Percentiles rank a stretch among this genome's conserved stretches.
phyloP scores from a whole-genome alignment of 2,113 vertebrate species.

The Otocyon megalotis region DNA sequence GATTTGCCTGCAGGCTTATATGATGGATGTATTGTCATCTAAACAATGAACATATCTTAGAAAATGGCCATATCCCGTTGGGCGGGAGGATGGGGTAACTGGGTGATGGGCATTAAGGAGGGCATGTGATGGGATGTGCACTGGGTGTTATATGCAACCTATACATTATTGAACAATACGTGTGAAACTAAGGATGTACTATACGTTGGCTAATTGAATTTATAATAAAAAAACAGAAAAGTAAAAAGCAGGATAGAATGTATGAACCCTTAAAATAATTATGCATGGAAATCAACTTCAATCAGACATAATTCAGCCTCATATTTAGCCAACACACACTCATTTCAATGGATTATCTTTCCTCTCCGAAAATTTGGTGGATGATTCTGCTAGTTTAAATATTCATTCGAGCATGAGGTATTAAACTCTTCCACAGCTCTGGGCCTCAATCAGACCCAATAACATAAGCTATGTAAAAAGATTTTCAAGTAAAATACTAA shows the following conservation, averaged over 20 bases:
- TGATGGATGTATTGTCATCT: background rate
- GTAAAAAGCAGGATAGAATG: background rate
- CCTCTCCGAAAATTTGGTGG: background rate
- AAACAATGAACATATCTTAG: background rate
- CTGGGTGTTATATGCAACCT: too few relatives aligned
- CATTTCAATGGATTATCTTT: background rate
- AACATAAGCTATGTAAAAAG: background rate
- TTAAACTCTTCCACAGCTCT: background rate
- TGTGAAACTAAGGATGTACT: too few relatives aligned
- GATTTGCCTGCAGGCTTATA: background rate
- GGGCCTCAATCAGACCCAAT: background rate
- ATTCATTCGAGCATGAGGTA: background rate
- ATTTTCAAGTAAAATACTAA: slow-evolving; percentile 33
- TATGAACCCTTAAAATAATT: background rate
- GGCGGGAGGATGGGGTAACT: too few relatives aligned
- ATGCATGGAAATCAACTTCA: background rate
- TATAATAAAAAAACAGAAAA: too few relatives aligned
- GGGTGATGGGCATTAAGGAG: too few relatives aligned
- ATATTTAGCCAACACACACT: background rate
- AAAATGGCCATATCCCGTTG: background rate
- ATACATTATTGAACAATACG: too few relatives aligned
- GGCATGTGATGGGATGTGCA: too few relatives aligned
- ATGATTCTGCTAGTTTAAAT: background rate
- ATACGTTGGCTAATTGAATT: too few relatives aligned
- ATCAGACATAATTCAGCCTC: background rate